Evolutionary conservation across 2,113 vertebrate species (phyloP), one percentile per base, ranked within the genome.

Genomic region (Rhabdomys dilectus): DNA sequence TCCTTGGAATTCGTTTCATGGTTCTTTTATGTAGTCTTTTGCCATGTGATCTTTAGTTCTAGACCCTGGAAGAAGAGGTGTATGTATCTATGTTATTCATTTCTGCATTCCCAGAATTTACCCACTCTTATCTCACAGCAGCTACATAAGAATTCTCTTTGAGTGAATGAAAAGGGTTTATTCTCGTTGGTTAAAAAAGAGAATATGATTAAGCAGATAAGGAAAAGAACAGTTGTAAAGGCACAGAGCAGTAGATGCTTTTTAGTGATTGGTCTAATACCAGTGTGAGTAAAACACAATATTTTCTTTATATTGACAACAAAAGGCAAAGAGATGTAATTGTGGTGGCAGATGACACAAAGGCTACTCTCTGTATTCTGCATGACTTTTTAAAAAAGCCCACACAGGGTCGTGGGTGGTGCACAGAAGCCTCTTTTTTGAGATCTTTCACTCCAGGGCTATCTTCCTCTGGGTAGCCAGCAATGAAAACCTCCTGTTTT

Each of bases 81-180:
- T 90, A 56, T 24, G 84, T 90, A 56, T 34, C 92, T 94, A 66
- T 72, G 51, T 86, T 76, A 87, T 68, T 96, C 68, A 70, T 84
- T 91, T 91, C 78, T 68, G 29, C 77, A 68, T 75, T 91, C 84
- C 51, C 62, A 51, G 77, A 87, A 45, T 84, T 91, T 75, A 78
- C 73, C 78, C 62, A 42, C 9, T 21, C 82, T 96, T 77, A 95
- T 89, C 93, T 96, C 68, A 78, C 51, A 68, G 73, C 34, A 88
- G 70, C 73, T 92, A 75, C 51, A 89, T 39, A 72, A 78, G 91
- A 78, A 75, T 24, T 91, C 76, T 86, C 77, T 7, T 82, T 56
- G 82, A 70, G 42, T 85, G 64, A 92, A 68, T 72, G 70, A 73
- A 53, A 60, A 91, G 77, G 9, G 9, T 34, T 91, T 76, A 29